phyloP scores from a whole-genome alignment of 2,888 invertebrate genomes.

The Formica aserva region DNA sequence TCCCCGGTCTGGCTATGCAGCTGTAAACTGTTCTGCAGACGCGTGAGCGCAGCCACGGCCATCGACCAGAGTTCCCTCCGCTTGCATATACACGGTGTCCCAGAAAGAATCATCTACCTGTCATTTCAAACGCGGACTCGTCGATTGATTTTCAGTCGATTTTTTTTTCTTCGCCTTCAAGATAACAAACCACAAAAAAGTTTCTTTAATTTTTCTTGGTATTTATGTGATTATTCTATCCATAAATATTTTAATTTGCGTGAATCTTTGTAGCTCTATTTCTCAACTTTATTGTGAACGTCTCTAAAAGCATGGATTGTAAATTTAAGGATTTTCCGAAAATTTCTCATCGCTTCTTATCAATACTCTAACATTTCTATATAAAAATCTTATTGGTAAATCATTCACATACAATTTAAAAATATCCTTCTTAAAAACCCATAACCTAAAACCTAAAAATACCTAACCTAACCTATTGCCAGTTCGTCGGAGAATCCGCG shows the following conservation, averaged over 20 bases:
- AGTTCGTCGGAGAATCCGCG: not conserved
- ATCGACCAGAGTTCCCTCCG: constrained; percentile 68
- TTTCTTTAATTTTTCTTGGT: not conserved
- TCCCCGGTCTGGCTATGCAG: constrained; percentile 66
- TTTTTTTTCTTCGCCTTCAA: not conserved
- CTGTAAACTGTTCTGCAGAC: constrained; percentile 67
- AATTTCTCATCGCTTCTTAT: not conserved
- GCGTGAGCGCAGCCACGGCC: constrained; percentile 65
- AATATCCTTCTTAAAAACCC: not conserved
- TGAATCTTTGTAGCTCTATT: not conserved
- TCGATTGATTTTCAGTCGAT: not conserved
- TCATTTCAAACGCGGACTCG: not conserved
- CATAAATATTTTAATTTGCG: not conserved
- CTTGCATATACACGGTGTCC: constrained; percentile 44
- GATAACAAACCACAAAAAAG: not conserved
- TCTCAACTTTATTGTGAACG: not conserved
- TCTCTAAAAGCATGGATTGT: not conserved
- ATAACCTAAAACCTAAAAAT: too few relatives aligned
- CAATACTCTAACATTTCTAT: not conserved
- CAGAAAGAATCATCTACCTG: not conserved
- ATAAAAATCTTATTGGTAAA: not conserved
- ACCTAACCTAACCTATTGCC: not conserved
- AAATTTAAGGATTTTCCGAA: too few relatives aligned
- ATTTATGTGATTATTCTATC: constrained; percentile 26
- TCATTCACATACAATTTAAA: not conserved